phyloP scores from a whole-genome alignment of 1,140 invertebrate species.

The Drosophila grimshawi region DNA sequence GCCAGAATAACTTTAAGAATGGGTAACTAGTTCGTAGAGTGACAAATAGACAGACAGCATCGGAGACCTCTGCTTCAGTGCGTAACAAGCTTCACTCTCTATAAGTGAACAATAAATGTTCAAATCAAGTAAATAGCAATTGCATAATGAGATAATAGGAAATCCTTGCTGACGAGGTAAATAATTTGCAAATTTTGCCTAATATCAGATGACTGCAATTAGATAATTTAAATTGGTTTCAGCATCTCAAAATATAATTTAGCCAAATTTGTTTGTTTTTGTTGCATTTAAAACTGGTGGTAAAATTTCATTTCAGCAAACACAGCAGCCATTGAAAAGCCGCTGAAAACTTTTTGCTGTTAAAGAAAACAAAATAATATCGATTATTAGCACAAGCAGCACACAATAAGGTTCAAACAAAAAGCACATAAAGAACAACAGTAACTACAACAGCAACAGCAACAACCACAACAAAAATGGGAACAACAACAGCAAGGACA shows the following conservation, averaged over 20 bases:
- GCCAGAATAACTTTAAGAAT: too few relatives aligned
- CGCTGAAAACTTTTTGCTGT: conserved; percentile 69
- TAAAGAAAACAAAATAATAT: conserved; percentile 79
- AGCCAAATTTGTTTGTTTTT: neutral
- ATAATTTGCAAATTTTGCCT: too few relatives aligned
- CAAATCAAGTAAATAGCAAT: too few relatives aligned
- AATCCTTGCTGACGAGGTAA: too few relatives aligned
- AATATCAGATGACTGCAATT: neutral
- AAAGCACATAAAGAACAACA: conserved; percentile 41
- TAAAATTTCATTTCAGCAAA: conserved; percentile 12
- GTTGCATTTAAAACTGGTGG: neutral
- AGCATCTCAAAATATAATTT: neutral
- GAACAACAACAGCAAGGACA: conserved; percentile 18
- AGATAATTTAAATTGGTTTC: conserved; percentile 2
- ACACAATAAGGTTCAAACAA: conserved; percentile 30
- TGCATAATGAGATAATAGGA: too few relatives aligned
- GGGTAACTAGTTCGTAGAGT: too few relatives aligned
- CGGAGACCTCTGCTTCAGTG: too few relatives aligned
- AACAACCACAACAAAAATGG: conserved; percentile 1
- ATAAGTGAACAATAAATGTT: too few relatives aligned
- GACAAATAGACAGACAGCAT: too few relatives aligned
- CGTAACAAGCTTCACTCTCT: too few relatives aligned
- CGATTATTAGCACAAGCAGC: conserved; percentile 72
- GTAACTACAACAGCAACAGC: conserved; percentile 20
- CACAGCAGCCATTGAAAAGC: conserved; percentile 39